Base-by-base conservation (phyloP, 2,113 vertebrate species). In the Seriola quinqueradiata region DNA sequence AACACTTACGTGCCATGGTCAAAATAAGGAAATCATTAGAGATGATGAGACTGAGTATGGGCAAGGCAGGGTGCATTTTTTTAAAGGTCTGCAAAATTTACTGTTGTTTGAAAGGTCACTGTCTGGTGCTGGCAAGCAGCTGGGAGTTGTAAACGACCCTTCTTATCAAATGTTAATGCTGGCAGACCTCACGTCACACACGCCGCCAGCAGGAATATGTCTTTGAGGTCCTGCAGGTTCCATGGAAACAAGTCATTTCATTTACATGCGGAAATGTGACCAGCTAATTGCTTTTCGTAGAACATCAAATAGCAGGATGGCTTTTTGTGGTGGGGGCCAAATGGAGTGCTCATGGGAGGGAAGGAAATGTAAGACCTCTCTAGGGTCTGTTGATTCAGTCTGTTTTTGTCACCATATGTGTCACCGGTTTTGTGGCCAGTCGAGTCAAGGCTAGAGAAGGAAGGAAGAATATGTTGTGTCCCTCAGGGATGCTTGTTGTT, bases 161-260 rank as follows among this genome's bases (percentile, higher is more conserved):
- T 90, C 94, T 95, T 95, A 95, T 95, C 94, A 95, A 95, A 96
- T 96, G 95, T 95, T 95, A 95, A 96, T 95, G 94, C 94, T 92
- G 93, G 92, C 91, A 93, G 93, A 87, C 90, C 90, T 86, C 76
- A 80, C 89, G 90, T 94, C 90, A 91, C 91, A 91, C 67, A 19
- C 75, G 46, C 88, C 84, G 50, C 83, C 82, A 77, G 86, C 83
- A 70, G 89, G 89, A 86, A 90, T 90, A 89, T 87, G 93, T 91
- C 93, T 94, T 94, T 94, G 92, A 94, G 95, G 91, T 94, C 92
- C 86, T 85, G 82, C 91, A 93, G 94, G 93, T 95, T 93, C 92
- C 92, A 87, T 90, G 90, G 94, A 95, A 95, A 95, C 94, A 92
- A 94, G 93, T 93, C 89, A 93, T 94, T 95, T 93, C 87, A 95